Evolutionary conservation across 2,797 vertebrate species (phyloP), one percentile per base, ranked within the genome.

Genomic region (Strix occidentalis): DNA sequence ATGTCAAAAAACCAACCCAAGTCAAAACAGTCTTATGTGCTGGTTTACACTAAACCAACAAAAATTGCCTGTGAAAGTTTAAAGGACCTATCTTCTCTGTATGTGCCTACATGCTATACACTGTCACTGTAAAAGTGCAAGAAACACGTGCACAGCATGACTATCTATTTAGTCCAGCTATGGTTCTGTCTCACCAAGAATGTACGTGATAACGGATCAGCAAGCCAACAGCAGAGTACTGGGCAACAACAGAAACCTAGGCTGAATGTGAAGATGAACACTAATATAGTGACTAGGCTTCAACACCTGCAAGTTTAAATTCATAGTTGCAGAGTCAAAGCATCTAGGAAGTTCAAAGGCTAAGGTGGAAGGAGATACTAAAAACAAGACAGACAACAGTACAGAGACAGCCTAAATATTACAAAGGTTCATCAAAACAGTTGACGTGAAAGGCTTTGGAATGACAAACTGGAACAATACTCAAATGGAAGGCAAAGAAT

Each of bases 61-160:
- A 13, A n/a, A 93, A 56, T 2, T 51, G 16, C 26, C 16, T 19
- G 17, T 48, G 70, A 76, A 79, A 21, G 37, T 58, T 76, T 46
- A n/a, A 79, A 56, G 13, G 63, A 50, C 2, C 9, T 72, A 25
- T 51, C 20, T 57, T 53, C 37, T 5, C 1, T 18, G 39, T 10
- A 12, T 4, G 5, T 4, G 1, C 53, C 54, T 13, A 10, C 9
- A 1, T 1, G 10, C 16, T 78, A 50, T 28, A n/a, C 46, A 50
- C 19, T 18, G 5, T 20, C n/a, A 43, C 6, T 11, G 33, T 15
- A 46, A 46, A 37, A 82, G 33, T 12, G 15, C 11, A 68, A 66
- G n/a, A 77, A 51, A 35, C 20, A 41, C 3, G 39, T 7, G 33
- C 54, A 64, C 37, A 56, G 5, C 5, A 15, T 0, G 0, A 39